These are phyloP conservation scores for Cephus runcator DNA, from an alignment of 2,888 invertebrate species.

Conservation along the genomic window DNA sequence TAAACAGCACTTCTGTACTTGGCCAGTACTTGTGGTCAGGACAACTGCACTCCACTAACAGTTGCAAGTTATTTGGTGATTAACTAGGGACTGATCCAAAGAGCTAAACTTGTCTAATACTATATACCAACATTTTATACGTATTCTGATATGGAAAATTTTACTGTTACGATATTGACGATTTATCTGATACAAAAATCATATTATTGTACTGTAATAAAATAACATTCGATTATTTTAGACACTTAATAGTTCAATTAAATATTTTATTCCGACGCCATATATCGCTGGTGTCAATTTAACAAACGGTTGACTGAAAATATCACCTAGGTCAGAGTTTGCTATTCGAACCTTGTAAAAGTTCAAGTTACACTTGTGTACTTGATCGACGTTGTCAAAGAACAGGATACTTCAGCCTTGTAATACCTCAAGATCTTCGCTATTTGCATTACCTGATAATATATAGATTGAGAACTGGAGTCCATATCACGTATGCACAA, in stretches of 20 bases:
- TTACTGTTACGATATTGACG: no score
- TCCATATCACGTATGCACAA: neutral
- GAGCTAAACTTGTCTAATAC: no score
- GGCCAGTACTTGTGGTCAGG: no score
- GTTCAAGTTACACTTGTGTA: neutral
- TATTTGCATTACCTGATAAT: neutral
- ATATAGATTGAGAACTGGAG: neutral
- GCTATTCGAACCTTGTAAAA: neutral
- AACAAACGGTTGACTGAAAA: neutral
- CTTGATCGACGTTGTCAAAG: neutral
- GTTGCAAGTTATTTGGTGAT: no score
- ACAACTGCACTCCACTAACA: no score
- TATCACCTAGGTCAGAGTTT: neutral
- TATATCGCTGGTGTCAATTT: neutral
- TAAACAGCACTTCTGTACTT: no score
- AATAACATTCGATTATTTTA: neutral
- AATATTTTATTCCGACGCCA: neutral
- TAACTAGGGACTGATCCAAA: no score
- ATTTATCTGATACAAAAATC: no score
- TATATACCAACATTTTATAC: no score
- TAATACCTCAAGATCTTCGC: neutral
- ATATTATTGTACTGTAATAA: neutral
- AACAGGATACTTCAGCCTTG: neutral
- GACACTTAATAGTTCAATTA: neutral
- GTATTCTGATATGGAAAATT: no score